Base-by-base conservation (phyloP, 2,113 vertebrate genomes). In the Apus apus region DNA sequence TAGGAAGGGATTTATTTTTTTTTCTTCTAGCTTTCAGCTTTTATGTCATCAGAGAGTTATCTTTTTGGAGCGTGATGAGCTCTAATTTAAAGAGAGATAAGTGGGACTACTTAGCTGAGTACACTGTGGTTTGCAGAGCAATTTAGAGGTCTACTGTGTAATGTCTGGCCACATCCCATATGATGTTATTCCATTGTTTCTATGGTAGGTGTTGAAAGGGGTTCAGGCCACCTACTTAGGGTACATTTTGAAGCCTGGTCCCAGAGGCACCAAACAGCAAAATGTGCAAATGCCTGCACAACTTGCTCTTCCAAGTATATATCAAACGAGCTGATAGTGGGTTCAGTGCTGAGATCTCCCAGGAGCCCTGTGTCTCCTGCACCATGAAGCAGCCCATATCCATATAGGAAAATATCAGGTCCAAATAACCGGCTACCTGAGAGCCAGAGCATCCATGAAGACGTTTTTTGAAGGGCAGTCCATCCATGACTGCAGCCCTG, bases 31-130 rank as follows among this genome's bases (percentile, higher is more conserved):
- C 50, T 92, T 75, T 54, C 65, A 77, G 57, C 34, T 96, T 91
- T 92, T 36, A 18, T 89, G 77, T 84, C 65, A 90, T 78, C 77
- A 71, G 58, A 85, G 76, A 91, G 70, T 82, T 93, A 56, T 90
- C 62, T 81, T 95, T 92, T 77, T 86, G 65, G 76, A 80, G 72
- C 1, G 0, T 73, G 84, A 91, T 79, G 62, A 83, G 71, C 85
- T 93, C 71, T 76, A 89, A 75, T 76, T 94, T 86, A 89, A 73
- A 85, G 73, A 83, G 50, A 84, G 54, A 83, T 65, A 86, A 95
- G 83, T 48, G 45, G 54, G 30, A 45, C 72, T 93, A 30, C 71
- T 95, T 93, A 93, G 83, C 72, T 87, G 79, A 72, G 79, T 64
- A 71, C 29, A 26, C 50, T 54, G 64, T 60, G 82, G 29, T 71